These are phyloP conservation scores for Uloborus diversus DNA, from an alignment of 1,140 invertebrate genomes.

Conservation along the genomic window DNA sequence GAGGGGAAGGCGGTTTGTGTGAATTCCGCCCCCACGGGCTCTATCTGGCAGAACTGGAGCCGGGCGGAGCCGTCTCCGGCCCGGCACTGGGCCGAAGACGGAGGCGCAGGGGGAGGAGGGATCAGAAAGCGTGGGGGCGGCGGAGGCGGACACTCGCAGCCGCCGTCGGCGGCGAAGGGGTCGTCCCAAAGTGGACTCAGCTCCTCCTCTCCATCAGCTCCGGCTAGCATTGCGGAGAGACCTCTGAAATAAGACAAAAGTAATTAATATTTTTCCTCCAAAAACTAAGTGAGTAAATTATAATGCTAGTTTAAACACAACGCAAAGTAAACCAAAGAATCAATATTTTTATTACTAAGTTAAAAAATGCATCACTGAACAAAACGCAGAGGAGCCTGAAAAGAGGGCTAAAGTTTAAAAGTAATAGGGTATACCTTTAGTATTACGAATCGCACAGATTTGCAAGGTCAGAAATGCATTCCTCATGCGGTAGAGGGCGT, in stretches of 20 bases:
- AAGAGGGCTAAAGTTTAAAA: too few relatives aligned
- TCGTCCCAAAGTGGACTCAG: constrained; percentile 36
- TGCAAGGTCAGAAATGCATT: too few relatives aligned
- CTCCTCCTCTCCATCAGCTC: constrained; percentile 47
- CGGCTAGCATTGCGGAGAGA: constrained; percentile 49
- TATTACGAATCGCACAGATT: too few relatives aligned
- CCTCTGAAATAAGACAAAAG: constrained; percentile 22
- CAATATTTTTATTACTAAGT: too few relatives aligned
- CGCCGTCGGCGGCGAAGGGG: background rate
- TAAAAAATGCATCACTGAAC: too few relatives aligned
- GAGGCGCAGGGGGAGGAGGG: constrained; percentile 42
- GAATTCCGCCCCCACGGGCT: constrained; percentile 56
- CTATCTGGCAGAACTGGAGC: constrained; percentile 57
- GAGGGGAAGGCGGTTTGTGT: constrained; percentile 57
- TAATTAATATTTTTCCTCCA: background rate
- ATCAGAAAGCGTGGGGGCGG: constrained; percentile 32
- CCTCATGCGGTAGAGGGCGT: too few relatives aligned
- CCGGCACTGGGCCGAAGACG: constrained; percentile 11
- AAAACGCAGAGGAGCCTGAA: too few relatives aligned
- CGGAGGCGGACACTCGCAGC: constrained; percentile 43
- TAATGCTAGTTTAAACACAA: too few relatives aligned
- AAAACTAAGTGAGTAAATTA: too few relatives aligned
- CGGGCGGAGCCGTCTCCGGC: background rate
- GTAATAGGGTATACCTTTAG: too few relatives aligned
- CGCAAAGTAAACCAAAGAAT: too few relatives aligned